These are phyloP conservation scores for Columba livia DNA, from an alignment of 2,113 vertebrate genomes.

Conservation along the genomic window DNA sequence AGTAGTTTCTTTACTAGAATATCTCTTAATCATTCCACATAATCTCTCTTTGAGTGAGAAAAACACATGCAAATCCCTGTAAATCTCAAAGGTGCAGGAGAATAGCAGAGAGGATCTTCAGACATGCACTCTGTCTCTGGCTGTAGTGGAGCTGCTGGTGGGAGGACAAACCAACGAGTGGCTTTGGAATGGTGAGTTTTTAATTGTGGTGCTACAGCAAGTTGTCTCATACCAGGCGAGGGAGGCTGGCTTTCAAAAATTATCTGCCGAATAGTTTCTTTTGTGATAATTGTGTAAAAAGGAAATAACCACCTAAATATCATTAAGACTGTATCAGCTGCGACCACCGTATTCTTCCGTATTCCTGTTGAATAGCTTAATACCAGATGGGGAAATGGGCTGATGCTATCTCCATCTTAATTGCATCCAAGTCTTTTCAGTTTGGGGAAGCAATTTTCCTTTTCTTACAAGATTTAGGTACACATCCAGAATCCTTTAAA, in stretches of 20 bases:
- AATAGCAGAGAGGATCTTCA: neutral
- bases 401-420: conserved; percentile 24
- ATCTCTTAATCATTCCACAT: conserved; percentile 31
- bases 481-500: neutral
- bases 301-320: neutral
- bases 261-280: conserved; percentile 31
- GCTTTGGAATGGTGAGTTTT: neutral
- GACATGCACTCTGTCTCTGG: neutral
- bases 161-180: neutral
- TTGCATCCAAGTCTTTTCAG: neutral
- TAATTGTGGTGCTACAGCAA: neutral
- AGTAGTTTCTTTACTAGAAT: neutral
- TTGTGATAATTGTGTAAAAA: neutral
- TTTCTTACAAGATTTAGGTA: neutral
- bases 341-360: neutral
- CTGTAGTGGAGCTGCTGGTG: neutral
- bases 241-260: conserved; percentile 15
- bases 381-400: neutral
- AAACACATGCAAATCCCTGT: conserved; percentile 26
- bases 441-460: conserved; percentile 23
- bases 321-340: neutral
- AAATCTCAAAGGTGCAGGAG: conserved; percentile 11
- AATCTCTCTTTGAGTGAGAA: conserved; percentile 15
- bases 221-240: neutral
- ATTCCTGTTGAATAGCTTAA: neutral